Evolutionary conservation across 1,140 invertebrate genomes (phyloP).

Genomic region (Eueides isabella): DNA sequence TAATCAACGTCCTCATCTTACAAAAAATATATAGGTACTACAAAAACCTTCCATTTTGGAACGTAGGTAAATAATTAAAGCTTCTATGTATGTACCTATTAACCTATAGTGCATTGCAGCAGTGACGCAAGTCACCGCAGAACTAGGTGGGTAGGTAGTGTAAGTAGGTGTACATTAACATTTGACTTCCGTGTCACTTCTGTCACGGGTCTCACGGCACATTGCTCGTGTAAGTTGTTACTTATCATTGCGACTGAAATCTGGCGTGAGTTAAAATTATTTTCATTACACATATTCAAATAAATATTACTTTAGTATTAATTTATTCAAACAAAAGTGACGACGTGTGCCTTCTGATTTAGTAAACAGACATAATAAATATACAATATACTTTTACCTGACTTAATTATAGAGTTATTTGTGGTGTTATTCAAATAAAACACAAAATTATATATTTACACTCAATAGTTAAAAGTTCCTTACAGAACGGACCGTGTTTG

Average conservation of each 20-base stretch:
- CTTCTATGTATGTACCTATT: not conserved
- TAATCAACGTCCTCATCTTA: too few species aligned
- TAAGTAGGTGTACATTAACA: constrained; percentile 19
- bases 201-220: not conserved
- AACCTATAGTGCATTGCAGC: not conserved
- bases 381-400: not conserved
- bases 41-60: not conserved
- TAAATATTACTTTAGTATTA: not conserved
- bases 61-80: not conserved
- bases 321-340: not conserved
- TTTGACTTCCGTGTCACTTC: constrained; percentile 14
- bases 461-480: constrained; percentile 31
- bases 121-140: constrained; percentile 4
- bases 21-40: not conserved
- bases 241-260: constrained; percentile 16
- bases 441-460: constrained; percentile 1
- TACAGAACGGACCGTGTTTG: constrained; percentile 54
- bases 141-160: not conserved
- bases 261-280: constrained; percentile 25
- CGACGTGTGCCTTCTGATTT: not conserved
- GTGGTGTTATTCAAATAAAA: not conserved
- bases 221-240: not conserved
- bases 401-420: not conserved
- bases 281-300: not conserved
- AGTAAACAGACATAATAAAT: not conserved